A percentile compares a stretch with the other conserved stretches of the same genome.
Evolutionary conservation across 1,140 invertebrate species (phyloP).

Genomic region (Scaptodrosophila lebanonensis): DNA sequence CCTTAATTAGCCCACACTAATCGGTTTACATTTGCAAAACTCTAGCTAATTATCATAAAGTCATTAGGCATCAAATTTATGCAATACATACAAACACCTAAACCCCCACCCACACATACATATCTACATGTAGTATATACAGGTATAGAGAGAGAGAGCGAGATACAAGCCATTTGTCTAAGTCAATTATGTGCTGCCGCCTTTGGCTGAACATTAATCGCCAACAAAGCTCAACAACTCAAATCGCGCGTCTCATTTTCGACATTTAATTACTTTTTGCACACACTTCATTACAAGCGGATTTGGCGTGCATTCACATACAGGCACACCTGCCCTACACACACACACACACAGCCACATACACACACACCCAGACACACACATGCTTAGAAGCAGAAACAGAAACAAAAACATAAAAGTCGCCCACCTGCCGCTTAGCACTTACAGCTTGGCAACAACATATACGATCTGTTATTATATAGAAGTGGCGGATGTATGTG

Average conservation of each 20-base stretch:
- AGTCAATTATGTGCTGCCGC: too few relatives aligned
- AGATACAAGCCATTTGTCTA: too few relatives aligned
- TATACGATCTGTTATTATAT: too few relatives aligned
- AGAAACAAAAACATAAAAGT: background rate
- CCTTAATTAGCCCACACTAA: conserved; percentile 67
- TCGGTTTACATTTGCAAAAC: conserved; percentile 60
- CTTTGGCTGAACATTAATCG: too few relatives aligned
- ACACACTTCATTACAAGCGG: conserved; percentile 62
- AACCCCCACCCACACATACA: background rate
- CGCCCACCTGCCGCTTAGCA: conserved; percentile 32
- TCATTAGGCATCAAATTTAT: conserved; percentile 70
- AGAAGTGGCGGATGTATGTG: too few relatives aligned
- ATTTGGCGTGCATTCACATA: too few relatives aligned
- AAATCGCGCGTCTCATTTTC: conserved; percentile 63
- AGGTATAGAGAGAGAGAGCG: background rate
- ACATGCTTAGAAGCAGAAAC: background rate
- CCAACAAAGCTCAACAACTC: conserved; percentile 18
- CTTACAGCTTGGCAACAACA: conserved; percentile 39
- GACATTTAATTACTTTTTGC: conserved; percentile 67
- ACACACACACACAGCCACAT: conserved; percentile 17
- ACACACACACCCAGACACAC: background rate
- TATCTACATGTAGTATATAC: conserved; percentile 4
- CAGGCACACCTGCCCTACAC: too few relatives aligned
- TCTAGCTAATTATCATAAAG: conserved; percentile 71
- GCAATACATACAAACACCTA: conserved; percentile 33